Percentiles rank a stretch among this genome's conserved stretches.
phyloP scores from a whole-genome alignment of 2,113 vertebrate species.

The Heterochromis multidens region DNA sequence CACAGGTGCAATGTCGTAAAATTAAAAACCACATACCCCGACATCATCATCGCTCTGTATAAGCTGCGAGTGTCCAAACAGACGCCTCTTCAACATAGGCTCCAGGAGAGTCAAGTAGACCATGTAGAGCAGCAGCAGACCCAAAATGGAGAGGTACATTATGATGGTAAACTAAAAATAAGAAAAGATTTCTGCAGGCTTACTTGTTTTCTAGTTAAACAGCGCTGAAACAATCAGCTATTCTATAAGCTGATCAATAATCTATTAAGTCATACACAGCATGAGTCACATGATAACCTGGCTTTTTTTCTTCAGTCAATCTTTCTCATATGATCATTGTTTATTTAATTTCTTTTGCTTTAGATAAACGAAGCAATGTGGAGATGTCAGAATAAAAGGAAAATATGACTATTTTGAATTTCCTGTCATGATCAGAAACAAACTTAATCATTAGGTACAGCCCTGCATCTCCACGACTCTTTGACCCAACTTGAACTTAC shows the following conservation, averaged over 20 bases:
- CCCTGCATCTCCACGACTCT: neutral
- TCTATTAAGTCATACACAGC: neutral
- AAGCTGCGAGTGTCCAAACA: slow-evolving; percentile 95
- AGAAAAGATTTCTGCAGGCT: neutral
- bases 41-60: slow-evolving; percentile 94
- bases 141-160: slow-evolving; percentile 95
- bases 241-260: neutral
- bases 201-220: neutral
- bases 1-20: neutral
- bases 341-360: neutral
- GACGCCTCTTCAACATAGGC: slow-evolving; percentile 92
- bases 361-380: neutral
- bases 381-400: neutral
- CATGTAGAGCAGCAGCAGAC: slow-evolving; percentile 95
- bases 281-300: neutral
- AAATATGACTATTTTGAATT: neutral
- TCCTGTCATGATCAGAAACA: neutral
- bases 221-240: neutral
- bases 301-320: neutral
- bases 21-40: slow-evolving; percentile 80
- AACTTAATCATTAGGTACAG: neutral
- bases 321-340: no score
- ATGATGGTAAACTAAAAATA: slow-evolving; percentile 90
- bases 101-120: slow-evolving; percentile 95
- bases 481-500: slow-evolving; percentile 58